A percentile compares a stretch with the other conserved stretches of the same genome.
phyloP scores from a whole-genome alignment of 2,888 invertebrate species.

The Oligia strigilis region DNA sequence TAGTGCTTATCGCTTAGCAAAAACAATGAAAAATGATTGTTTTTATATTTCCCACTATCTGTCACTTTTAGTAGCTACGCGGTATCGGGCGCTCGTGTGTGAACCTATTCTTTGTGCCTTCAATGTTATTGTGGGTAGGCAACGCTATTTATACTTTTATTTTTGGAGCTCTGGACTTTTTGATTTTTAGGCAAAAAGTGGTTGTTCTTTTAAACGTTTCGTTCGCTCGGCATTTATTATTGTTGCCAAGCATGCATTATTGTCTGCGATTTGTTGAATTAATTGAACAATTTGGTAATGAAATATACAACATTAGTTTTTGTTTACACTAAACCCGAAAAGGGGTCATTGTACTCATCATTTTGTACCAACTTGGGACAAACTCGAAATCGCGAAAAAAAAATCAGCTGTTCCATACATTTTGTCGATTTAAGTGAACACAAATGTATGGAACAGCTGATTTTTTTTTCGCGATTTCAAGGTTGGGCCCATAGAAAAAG shows the following conservation, averaged over 20 bases:
- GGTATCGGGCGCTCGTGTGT: constrained; percentile 40
- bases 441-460: too few species aligned
- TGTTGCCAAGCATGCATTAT: constrained; percentile 10
- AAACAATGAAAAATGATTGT: constrained; percentile 73
- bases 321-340: too few species aligned
- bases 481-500: too few species aligned
- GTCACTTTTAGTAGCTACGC: constrained; percentile 51
- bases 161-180: constrained; percentile 75
- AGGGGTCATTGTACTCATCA: too few species aligned
- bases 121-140: constrained; percentile 57
- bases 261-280: neutral
- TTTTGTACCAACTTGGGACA: too few species aligned
- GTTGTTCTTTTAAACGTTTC: neutral
- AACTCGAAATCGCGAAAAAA: too few species aligned
- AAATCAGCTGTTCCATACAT: too few species aligned
- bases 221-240: neutral
- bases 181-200: neutral
- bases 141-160: constrained; percentile 69
- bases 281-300: constrained; percentile 13
- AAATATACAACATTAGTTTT: neutral
- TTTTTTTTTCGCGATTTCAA: too few species aligned
- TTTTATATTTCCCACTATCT: constrained; percentile 73
- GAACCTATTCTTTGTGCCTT: constrained; percentile 28
- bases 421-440: too few species aligned
- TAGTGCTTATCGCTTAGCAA: constrained; percentile 64